Evolutionary conservation across 2,888 invertebrate species (phyloP), one percentile per base, ranked within the genome.

Genomic region (Miltochrista miniata): DNA sequence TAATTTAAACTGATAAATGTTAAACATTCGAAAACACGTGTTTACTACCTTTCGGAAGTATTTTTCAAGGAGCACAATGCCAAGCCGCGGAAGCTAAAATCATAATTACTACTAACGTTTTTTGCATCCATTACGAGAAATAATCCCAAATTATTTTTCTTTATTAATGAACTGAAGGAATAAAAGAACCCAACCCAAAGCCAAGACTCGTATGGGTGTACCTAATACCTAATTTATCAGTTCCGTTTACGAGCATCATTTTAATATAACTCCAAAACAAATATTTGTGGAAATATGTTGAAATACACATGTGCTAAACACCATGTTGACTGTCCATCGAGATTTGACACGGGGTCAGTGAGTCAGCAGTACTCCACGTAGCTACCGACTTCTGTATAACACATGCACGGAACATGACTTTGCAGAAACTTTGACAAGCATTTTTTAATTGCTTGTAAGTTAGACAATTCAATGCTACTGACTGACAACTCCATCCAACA

Each of bases 311-410:
- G 81, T 87, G 88, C 79, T 72, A 76, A 83, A 79, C 85, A 86
- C 70, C 74, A 76, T 79, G 68, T 68, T 72, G 75, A 71, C 78
- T 83, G 82, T 85, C 86, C 81, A 83, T 87, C 76, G 86, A 85
- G 87, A 87, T 88, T 89, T 89, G 89, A 89, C 87, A 84, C 79
- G 80, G 89, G 86, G 83, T 81, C 62, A 69, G 70, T 89, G 89
- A 89, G 62, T 81, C 83, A 76, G 87, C 89, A 71, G 56, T 77
- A 24, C 18, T 24, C n/a, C n/a, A n/a, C n/a, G n/a, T 24, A 79
- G 40, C 59, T 68, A 68, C 61, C 64, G 78, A 79, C 76, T 79
- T 76, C 65, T 70, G 74, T 63, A 67, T 70, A 79, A 82, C 87
- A 87, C 81, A 87, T 87, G 87, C 81, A 80, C 71, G 66, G 59